Percentiles rank a stretch among this genome's conserved stretches.
phyloP scores from a whole-genome alignment of 1,140 invertebrate genomes.

The Zaprionus capensis region DNA sequence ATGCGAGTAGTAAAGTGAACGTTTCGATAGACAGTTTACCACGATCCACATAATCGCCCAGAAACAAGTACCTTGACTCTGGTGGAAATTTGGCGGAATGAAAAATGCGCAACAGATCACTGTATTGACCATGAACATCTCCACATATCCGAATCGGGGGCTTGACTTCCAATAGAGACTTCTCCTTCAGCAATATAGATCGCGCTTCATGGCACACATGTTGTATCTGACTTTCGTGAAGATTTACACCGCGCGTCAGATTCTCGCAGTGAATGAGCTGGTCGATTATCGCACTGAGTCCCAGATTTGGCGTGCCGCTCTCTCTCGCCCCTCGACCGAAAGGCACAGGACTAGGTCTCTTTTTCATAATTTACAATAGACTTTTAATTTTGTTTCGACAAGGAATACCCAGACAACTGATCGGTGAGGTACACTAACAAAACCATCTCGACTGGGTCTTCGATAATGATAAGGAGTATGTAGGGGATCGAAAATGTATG shows the following conservation, averaged over 20 bases:
- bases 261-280: constrained; percentile 7
- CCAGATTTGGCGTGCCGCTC: not conserved
- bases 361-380: not conserved
- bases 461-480: not conserved
- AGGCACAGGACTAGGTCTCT: not conserved
- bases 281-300: constrained; percentile 25
- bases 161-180: constrained; percentile 94
- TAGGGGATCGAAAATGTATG: not conserved
- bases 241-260: constrained; percentile 14
- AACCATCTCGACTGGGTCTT: not conserved
- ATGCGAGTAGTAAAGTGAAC: constrained; percentile 93
- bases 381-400: not conserved
- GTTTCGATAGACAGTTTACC: constrained; percentile 95
- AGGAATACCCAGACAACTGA: not conserved
- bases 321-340: not conserved
- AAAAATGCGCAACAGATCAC: constrained; percentile 95
- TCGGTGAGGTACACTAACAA: not conserved
- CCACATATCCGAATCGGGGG: constrained; percentile 87
- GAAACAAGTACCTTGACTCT: constrained; percentile 95
- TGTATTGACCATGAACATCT: constrained; percentile 96
- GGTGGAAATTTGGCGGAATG: constrained; percentile 93
- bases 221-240: constrained; percentile 29
- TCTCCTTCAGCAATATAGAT: constrained; percentile 93
- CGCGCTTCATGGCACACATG: constrained; percentile 86
- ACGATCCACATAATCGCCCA: constrained; percentile 97